Conservation (phyloP, 2,113 vertebrate species). For the Empidonax alnorum region DNA sequence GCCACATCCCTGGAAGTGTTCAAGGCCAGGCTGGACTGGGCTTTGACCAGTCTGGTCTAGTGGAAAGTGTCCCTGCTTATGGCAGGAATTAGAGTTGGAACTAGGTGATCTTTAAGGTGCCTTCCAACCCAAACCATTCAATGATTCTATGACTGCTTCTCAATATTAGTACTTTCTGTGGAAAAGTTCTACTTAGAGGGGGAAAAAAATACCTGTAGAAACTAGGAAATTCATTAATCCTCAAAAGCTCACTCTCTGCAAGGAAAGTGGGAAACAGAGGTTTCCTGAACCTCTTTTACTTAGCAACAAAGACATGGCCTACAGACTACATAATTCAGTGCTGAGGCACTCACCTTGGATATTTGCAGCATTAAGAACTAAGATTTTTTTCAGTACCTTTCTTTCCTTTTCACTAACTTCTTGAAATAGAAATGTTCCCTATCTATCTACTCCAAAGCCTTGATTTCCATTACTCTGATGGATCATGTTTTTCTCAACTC, state of each 20-base stretch:
- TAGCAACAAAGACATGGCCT: not conserved
- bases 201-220: not conserved
- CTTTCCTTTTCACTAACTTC: not conserved
- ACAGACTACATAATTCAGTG: not conserved
- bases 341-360: not conserved
- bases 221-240: not conserved
- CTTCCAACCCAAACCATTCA: not conserved
- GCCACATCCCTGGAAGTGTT: not conserved
- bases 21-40: not conserved
- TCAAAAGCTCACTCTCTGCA: not conserved
- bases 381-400: not conserved
- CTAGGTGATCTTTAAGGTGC: not conserved
- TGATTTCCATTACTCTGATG: constrained; percentile 4
- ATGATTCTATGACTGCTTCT: not conserved
- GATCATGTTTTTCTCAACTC: constrained; percentile 13
- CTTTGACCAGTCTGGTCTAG: not conserved
- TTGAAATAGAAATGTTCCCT: not conserved
- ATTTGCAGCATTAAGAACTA: not conserved
- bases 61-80: not conserved
- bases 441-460: not conserved
- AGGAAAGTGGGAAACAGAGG: not conserved
- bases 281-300: not conserved
- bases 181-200: not conserved
- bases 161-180: not conserved
- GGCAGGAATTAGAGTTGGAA: not conserved